phyloP scores from a whole-genome alignment of 2,888 invertebrate genomes.

The Ischnus inquisitorius region DNA sequence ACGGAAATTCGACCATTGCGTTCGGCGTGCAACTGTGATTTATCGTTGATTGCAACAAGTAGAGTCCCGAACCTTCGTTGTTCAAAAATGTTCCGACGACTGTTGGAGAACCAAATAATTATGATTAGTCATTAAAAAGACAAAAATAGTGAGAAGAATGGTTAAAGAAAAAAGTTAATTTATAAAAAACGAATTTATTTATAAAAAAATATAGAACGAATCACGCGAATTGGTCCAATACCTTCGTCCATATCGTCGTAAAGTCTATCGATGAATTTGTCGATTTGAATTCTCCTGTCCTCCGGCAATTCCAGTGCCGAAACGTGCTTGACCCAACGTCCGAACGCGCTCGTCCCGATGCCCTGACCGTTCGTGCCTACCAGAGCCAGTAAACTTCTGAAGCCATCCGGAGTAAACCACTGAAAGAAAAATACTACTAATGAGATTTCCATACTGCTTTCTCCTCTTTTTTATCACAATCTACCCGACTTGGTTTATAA shows the following conservation, averaged over 20 bases:
- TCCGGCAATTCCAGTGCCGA: conserved; percentile 89
- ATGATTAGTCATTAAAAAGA: conserved; percentile 1
- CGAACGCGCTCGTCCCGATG: conserved; percentile 95
- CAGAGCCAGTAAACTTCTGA: conserved; percentile 89
- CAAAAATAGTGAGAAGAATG: conserved; percentile 35
- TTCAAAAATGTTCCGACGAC: conserved; percentile 93
- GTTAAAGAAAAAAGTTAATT: not conserved
- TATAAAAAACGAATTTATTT: conserved; percentile 25
- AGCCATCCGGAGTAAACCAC: conserved; percentile 94
- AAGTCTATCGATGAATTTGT: conserved; percentile 92
- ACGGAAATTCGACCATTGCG: conserved; percentile 93
- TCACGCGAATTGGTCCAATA: conserved; percentile 80
- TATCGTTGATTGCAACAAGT: conserved; percentile 93
- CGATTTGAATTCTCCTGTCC: conserved; percentile 89
- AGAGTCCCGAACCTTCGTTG: conserved; percentile 97
- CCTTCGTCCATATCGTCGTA: conserved; percentile 94
- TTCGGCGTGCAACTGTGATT: conserved; percentile 98
- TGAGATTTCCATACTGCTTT: too few species aligned
- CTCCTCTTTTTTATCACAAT: too few species aligned
- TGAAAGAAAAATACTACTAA: conserved; percentile 84
- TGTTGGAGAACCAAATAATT: conserved; percentile 83
- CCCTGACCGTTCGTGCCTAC: conserved; percentile 98
- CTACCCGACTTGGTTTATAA: too few species aligned
- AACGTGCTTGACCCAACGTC: conserved; percentile 94
- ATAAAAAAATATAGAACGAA: not conserved